Evolutionary conservation across 1,140 invertebrate species (phyloP).

Genomic region (Amphibalanus amphitrite): DNA sequence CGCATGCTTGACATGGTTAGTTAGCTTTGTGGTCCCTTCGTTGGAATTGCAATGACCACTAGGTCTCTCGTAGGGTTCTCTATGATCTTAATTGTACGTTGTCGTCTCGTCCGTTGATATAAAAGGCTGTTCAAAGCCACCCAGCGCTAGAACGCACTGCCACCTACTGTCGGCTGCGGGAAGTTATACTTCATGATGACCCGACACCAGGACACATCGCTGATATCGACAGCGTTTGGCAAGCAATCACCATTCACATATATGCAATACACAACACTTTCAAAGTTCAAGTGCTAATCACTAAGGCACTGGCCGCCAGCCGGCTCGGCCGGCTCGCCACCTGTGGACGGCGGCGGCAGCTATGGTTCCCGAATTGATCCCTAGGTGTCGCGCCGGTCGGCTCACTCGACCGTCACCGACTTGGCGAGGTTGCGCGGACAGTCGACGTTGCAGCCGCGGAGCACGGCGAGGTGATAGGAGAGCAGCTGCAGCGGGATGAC

Average conservation of each 20-base stretch:
- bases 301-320: no score
- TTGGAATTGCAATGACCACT: no score
- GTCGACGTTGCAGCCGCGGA: constrained; percentile 93
- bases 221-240: not conserved
- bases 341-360: no score
- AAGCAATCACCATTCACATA: no score
- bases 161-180: not conserved
- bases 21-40: not conserved
- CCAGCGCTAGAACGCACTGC: not conserved
- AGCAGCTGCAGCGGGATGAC: constrained; percentile 39
- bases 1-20: not conserved
- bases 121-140: not conserved
- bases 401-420: constrained; percentile 92
- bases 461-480: constrained; percentile 91
- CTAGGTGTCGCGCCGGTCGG: not conserved
- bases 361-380: not conserved
- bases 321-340: not conserved
- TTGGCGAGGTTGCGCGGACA: constrained; percentile 97
- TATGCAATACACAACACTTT: no score
- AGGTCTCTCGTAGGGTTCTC: no score
- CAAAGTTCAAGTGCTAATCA: no score
- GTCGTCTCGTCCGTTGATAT: not conserved
- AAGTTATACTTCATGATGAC: not conserved
- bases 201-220: no score
- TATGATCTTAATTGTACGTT: not conserved